phyloP scores from a whole-genome alignment of 2,888 invertebrate species.

The Mesoligia furuncula region DNA sequence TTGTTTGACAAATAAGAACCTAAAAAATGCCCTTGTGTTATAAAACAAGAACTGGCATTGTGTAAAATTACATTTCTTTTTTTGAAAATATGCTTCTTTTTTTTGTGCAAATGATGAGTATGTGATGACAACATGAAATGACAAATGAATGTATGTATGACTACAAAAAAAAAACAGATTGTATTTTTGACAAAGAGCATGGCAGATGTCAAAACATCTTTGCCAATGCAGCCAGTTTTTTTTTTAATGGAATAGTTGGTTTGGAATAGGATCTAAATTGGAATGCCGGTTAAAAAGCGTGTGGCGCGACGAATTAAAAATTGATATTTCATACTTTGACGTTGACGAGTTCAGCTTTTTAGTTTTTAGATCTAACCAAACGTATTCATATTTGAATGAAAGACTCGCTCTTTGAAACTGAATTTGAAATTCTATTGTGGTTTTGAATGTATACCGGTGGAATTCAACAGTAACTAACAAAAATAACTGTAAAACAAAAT shows the following conservation, averaged over 20 bases:
- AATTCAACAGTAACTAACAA: neutral
- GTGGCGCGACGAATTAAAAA: neutral
- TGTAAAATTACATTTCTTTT: constrained; percentile 9
- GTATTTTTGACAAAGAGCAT: too few relatives aligned
- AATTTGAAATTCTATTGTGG: neutral
- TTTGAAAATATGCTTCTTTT: constrained; percentile 10
- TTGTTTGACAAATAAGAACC: constrained; percentile 47
- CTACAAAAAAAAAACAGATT: too few relatives aligned
- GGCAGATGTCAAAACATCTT: neutral
- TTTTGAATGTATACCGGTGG: neutral
- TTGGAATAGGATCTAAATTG: constrained; percentile 18
- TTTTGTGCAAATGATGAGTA: constrained; percentile 2
- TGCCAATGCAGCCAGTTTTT: neutral
- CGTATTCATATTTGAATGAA: neutral
- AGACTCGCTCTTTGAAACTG: neutral
- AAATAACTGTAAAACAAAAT: neutral
- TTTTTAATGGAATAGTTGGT: neutral
- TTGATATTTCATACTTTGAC: constrained; percentile 5
- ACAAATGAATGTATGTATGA: too few relatives aligned
- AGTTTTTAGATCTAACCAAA: neutral
- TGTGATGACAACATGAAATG: neutral
- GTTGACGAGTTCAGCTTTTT: neutral
- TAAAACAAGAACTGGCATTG: constrained; percentile 8
- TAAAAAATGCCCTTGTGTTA: constrained; percentile 16
- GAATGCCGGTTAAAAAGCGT: neutral